Conservation (phyloP, 2,797 vertebrate genomes). For the Iguana delicatissima region DNA sequence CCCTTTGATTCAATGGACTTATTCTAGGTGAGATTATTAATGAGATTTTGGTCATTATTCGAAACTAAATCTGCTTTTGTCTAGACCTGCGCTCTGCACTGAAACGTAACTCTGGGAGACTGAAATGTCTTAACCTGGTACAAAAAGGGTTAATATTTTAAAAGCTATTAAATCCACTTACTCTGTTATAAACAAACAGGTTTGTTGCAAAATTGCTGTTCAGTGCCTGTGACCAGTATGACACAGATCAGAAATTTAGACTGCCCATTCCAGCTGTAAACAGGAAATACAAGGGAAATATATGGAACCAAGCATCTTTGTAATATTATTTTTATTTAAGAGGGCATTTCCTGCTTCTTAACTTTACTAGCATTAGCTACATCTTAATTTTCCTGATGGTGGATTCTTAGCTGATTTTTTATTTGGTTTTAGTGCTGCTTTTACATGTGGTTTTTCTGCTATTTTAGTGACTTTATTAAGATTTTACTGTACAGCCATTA, state of each 20-base stretch:
- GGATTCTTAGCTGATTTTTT: background rate
- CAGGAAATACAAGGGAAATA: background rate
- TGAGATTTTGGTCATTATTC: too few relatives aligned
- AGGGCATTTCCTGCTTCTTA: conserved; percentile 8
- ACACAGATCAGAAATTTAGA: background rate
- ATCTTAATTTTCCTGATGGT: background rate
- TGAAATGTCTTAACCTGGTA: too few relatives aligned
- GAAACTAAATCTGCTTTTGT: too few relatives aligned
- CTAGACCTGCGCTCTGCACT: too few relatives aligned
- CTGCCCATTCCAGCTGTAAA: background rate
- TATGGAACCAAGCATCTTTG: background rate
- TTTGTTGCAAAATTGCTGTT: background rate
- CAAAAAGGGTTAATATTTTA: background rate
- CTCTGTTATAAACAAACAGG: background rate
- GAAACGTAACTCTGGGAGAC: too few relatives aligned
- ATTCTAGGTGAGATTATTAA: too few relatives aligned
- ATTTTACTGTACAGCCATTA: background rate
- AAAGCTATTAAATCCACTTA: background rate
- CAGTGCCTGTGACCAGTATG: background rate
- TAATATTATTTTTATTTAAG: conserved; percentile 22
- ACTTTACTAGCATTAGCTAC: background rate
- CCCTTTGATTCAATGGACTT: too few relatives aligned
- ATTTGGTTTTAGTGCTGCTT: conserved; percentile 8
- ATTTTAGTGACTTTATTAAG: background rate
- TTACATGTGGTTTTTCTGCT: background rate